Evolutionary conservation across 2,113 vertebrate genomes (phyloP), one percentile per base, ranked within the genome.

Genomic region (Heterotilapia buettikoferi): DNA sequence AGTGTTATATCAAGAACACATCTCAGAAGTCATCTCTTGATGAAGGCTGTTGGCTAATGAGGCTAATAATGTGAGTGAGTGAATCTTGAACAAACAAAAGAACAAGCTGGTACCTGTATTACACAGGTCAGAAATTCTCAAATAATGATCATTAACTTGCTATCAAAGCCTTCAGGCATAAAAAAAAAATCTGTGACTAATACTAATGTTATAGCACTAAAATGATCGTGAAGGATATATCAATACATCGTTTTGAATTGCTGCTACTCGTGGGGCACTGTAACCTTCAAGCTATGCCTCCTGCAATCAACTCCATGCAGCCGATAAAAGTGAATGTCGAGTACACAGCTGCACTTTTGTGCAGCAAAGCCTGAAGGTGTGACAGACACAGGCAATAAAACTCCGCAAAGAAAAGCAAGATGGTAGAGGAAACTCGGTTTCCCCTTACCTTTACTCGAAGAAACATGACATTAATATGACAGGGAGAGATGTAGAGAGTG

Each of bases 361-460:
- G 90, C 90, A 94, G 84, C 90, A 91, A 93, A 93, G 88, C 93
- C 91, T 93, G 92, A 92, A 92, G 93, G 92, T 92, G 89, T 92
- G 93, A 92, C 92, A 92, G 86, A 94, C 93, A 88, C 83, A 89
- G 85, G 89, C 84, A 92, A 92, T 94, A 93, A 91, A 93, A 94
- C 85, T 86, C 82, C 10, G 61, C 78, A 90, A 88, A 94, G 88
- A 90, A 86, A 40, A 38, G 66, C 61, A 84, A 82, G 85, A 82
- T 29, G 54, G 89, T 66, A 14, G 82, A 81, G 87, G 59, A 56
- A 59, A 63, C 63, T 24, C 59, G 19, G 80, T 78, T 90, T 83
- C 56, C 54, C 45, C 86, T 86, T 61, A 33, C 59, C 26, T 84
- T 87, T 40, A 21, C 89, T 84, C 66, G 50, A 52, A 38, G 76